Percentiles rank a stretch among this genome's conserved stretches.
phyloP scores from a whole-genome alignment of 1,140 invertebrate species.

The Platyscapa corneri region DNA sequence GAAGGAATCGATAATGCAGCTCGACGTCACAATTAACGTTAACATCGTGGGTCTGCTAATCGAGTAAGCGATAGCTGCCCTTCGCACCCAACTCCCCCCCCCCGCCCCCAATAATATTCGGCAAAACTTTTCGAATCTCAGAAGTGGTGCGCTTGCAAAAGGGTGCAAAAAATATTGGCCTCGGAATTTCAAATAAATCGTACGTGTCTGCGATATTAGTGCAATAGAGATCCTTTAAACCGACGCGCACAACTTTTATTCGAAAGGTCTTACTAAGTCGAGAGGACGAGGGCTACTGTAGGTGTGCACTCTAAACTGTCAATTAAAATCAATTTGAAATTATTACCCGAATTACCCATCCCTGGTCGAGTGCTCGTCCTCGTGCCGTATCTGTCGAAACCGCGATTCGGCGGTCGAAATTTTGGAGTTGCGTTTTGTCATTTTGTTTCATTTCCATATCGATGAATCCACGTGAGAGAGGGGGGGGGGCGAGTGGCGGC shows the following conservation, averaged over 20 bases:
- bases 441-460: not conserved
- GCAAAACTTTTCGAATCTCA: not conserved
- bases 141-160: not conserved
- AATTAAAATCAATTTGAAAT: too few relatives aligned
- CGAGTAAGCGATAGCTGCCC: not conserved
- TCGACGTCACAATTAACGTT: not conserved
- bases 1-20: not conserved
- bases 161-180: not conserved
- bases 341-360: too few relatives aligned
- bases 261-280: too few relatives aligned
- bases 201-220: too few relatives aligned
- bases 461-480: not conserved
- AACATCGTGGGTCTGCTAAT: not conserved
- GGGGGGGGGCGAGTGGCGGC: not conserved
- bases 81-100: too few relatives aligned
- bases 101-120: not conserved
- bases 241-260: too few relatives aligned
- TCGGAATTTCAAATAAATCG: not conserved
- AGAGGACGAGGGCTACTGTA: too few relatives aligned
- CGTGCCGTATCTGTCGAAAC: too few relatives aligned
- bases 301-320: too few relatives aligned
- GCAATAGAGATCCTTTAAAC: too few relatives aligned
- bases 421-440: not conserved
- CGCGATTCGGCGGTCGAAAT: too few relatives aligned
- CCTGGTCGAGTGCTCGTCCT: too few relatives aligned